These are phyloP conservation scores for Emmelina monodactyla DNA, from an alignment of 2,888 invertebrate species.

Conservation along the genomic window DNA sequence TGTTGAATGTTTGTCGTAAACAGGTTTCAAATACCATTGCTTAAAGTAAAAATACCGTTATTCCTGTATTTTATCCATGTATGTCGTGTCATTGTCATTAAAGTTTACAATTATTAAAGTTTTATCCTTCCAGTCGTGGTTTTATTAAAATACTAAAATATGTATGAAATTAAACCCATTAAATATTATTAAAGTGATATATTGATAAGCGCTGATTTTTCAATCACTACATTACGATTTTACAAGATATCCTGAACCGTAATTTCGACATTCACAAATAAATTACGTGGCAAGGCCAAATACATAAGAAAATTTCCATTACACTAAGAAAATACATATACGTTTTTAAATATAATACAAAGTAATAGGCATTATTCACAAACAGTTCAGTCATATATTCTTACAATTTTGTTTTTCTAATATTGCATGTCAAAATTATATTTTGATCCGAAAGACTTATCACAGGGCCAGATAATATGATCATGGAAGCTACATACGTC, in stretches of 20 bases:
- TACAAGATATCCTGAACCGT: constrained; percentile 32
- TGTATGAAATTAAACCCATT: too few relatives aligned
- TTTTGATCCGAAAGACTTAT: constrained; percentile 32
- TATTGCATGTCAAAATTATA: constrained; percentile 28
- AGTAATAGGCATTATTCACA: constrained; percentile 7
- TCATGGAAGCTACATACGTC: not conserved
- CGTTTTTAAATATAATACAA: constrained; percentile 4
- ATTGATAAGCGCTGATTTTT: constrained; percentile 55
- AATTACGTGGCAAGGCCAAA: constrained; percentile 52
- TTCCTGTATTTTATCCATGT: too few relatives aligned
- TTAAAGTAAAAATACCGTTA: too few relatives aligned
- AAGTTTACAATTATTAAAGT: too few relatives aligned
- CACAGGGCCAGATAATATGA: constrained; percentile 42
- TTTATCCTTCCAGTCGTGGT: too few relatives aligned
- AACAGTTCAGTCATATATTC: constrained; percentile 2
- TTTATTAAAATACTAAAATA: too few relatives aligned
- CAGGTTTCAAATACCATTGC: too few relatives aligned
- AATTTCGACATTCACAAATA: constrained; percentile 25
- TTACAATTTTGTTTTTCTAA: not conserved
- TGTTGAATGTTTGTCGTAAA: too few relatives aligned
- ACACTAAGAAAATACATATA: constrained; percentile 12
- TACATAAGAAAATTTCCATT: constrained; percentile 20
- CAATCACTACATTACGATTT: constrained; percentile 42
- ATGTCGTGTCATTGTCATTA: too few relatives aligned
- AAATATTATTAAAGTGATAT: constrained; percentile 7